Conservation (phyloP, 1,140 invertebrate species). For the Meloidogyne floridensis region DNA sequence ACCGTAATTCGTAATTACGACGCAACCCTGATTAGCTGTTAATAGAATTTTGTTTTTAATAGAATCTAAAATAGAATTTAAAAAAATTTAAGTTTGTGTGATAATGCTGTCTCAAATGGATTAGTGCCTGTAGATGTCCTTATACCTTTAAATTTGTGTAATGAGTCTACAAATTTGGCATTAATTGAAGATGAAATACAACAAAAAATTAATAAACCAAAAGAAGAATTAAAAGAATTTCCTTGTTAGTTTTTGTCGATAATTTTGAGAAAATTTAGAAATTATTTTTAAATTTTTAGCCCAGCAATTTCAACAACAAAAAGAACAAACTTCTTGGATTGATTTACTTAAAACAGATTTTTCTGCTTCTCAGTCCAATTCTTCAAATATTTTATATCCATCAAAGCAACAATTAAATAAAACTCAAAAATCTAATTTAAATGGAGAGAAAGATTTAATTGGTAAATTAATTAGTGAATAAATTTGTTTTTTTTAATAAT, state of each 20-base stretch:
- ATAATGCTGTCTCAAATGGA: conserved; percentile 38
- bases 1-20: too few relatives aligned
- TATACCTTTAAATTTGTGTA: conserved; percentile 22
- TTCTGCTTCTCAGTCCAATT: background rate
- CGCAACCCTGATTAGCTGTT: too few relatives aligned
- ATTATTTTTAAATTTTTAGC: background rate
- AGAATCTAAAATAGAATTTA: too few relatives aligned
- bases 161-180: background rate
- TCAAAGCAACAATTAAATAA: background rate
- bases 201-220: background rate
- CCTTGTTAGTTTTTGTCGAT: background rate
- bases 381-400: background rate
- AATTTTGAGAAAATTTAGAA: background rate
- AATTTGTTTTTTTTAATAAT: background rate
- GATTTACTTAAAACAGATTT: conserved; percentile 7
- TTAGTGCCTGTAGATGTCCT: conserved; percentile 35
- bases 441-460: conserved; percentile 10
- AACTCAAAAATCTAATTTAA: background rate
- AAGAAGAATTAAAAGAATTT: background rate
- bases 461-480: conserved; percentile 3
- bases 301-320: background rate
- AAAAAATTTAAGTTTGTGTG: conserved; percentile 38
- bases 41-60: too few relatives aligned
- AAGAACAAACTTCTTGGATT: background rate
- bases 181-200: background rate